Percentiles rank a stretch among this genome's conserved stretches.
These are phyloP conservation scores for Gobio gobio DNA, from an alignment of 2,113 vertebrate species.

Conservation along the genomic window DNA sequence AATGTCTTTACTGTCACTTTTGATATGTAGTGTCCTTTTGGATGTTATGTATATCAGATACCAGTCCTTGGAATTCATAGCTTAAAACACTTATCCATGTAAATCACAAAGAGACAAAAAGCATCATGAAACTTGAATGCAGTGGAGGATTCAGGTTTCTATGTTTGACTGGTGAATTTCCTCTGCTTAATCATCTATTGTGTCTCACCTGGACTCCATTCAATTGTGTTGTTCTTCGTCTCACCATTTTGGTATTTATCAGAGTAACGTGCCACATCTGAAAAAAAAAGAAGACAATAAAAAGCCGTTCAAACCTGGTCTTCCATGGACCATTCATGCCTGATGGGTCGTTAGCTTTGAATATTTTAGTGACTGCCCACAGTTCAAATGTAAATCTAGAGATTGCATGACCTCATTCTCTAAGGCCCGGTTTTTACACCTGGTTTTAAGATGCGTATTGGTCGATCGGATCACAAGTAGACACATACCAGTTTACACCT, in stretches of 20 bases:
- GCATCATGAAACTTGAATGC: not conserved
- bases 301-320: not conserved
- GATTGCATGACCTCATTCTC: not conserved
- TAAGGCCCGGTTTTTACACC: too few species aligned
- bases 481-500: too few species aligned
- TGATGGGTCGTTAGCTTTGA: not conserved
- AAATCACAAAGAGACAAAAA: too few species aligned
- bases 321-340: not conserved
- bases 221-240: conserved; percentile 76
- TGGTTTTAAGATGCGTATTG: too few species aligned
- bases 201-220: conserved; percentile 81
- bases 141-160: not conserved
- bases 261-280: conserved; percentile 84
- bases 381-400: conserved; percentile 26
- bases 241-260: conserved; percentile 83
- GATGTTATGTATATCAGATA: too few species aligned
- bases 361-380: not conserved
- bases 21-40: too few species aligned
- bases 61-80: too few species aligned
- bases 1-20: too few species aligned
- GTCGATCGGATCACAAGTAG: too few species aligned
- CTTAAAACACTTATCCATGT: too few species aligned
- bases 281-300: not conserved
- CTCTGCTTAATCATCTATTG: not conserved
- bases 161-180: not conserved